phyloP scores from a whole-genome alignment of 2,888 invertebrate genomes.

The Caprella mutica region DNA sequence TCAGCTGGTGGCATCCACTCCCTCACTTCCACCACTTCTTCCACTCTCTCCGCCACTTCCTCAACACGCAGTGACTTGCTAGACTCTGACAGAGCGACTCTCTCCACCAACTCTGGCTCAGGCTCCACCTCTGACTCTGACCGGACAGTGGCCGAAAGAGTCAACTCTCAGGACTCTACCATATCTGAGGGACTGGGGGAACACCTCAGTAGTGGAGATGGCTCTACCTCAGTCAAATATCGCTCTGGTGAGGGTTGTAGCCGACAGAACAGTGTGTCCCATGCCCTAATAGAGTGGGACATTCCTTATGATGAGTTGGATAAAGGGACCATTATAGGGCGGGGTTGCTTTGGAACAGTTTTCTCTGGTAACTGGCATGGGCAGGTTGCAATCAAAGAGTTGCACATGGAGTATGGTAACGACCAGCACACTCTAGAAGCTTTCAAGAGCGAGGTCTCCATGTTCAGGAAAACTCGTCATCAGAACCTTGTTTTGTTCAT shows the following conservation, averaged over 20 bases:
- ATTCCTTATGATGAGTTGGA: slow-evolving; percentile 91
- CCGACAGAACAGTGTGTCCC: slow-evolving; percentile 47
- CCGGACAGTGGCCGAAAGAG: slow-evolving; percentile 59
- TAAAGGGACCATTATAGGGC: slow-evolving; percentile 75
- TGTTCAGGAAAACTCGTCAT: slow-evolving; percentile 92
- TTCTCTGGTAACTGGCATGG: slow-evolving; percentile 95
- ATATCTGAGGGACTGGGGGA: slow-evolving; percentile 49
- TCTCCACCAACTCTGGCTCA: slow-evolving; percentile 38
- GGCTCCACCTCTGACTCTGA: slow-evolving; percentile 69
- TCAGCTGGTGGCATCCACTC: slow-evolving; percentile 19
- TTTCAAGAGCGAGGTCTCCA: slow-evolving; percentile 89
- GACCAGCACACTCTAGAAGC: slow-evolving; percentile 77
- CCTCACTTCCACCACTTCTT: slow-evolving; percentile 26
- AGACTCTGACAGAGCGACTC: slow-evolving; percentile 12
- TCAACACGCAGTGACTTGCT: slow-evolving; percentile 3
- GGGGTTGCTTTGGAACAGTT: slow-evolving; percentile 86
- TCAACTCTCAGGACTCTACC: slow-evolving; percentile 72
- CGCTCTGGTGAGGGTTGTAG: slow-evolving; percentile 39
- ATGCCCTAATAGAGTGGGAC: slow-evolving; percentile 88
- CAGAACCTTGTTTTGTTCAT: slow-evolving; percentile 97
- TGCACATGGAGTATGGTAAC: slow-evolving; percentile 80
- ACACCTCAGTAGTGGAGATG: not conserved
- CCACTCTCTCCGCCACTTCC: slow-evolving; percentile 21
- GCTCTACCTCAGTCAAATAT: slow-evolving; percentile 39
- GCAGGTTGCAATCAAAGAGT: slow-evolving; percentile 89